phyloP scores from a whole-genome alignment of 2,888 invertebrate species.

The Leistus spinibarbis region DNA sequence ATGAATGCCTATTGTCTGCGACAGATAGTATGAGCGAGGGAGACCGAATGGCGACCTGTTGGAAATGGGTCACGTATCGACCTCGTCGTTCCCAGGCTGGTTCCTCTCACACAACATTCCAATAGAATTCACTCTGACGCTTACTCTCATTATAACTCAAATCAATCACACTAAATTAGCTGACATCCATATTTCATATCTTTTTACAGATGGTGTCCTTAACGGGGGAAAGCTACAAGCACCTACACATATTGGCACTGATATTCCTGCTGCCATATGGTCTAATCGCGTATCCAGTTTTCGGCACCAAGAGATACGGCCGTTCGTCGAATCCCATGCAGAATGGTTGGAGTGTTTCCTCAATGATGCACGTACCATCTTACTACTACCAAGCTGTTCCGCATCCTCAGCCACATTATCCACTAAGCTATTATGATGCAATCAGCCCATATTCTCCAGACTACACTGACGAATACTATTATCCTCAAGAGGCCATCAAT shows the following conservation, averaged over 20 bases:
- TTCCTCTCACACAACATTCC: slow-evolving; percentile 20
- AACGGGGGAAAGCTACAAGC: not conserved
- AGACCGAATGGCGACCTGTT: slow-evolving; percentile 42
- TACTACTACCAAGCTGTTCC: slow-evolving; percentile 51
- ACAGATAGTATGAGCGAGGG: not conserved
- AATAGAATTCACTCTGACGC: not conserved
- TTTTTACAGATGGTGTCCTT: slow-evolving; percentile 4
- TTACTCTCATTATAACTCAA: not conserved
- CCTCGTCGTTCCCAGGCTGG: slow-evolving; percentile 21
- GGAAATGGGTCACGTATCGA: slow-evolving; percentile 44
- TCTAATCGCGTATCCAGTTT: slow-evolving; percentile 51
- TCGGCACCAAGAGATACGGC: slow-evolving; percentile 56
- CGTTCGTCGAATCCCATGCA: slow-evolving; percentile 44
- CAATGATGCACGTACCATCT: slow-evolving; percentile 46
- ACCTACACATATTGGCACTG: not conserved
- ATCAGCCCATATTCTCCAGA: slow-evolving; percentile 60
- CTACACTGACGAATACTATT: slow-evolving; percentile 65
- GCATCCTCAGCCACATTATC: slow-evolving; percentile 58
- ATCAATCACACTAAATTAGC: slow-evolving; percentile 3
- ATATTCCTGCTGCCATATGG: slow-evolving; percentile 36
- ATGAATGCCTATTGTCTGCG: slow-evolving; percentile 19
- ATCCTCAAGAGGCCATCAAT: slow-evolving; percentile 54
- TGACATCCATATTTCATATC: not conserved
- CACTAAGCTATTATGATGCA: slow-evolving; percentile 55
- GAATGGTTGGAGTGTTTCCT: slow-evolving; percentile 43